Conservation (phyloP, 2,888 invertebrate genomes). For the Epinotia demarniana region DNA sequence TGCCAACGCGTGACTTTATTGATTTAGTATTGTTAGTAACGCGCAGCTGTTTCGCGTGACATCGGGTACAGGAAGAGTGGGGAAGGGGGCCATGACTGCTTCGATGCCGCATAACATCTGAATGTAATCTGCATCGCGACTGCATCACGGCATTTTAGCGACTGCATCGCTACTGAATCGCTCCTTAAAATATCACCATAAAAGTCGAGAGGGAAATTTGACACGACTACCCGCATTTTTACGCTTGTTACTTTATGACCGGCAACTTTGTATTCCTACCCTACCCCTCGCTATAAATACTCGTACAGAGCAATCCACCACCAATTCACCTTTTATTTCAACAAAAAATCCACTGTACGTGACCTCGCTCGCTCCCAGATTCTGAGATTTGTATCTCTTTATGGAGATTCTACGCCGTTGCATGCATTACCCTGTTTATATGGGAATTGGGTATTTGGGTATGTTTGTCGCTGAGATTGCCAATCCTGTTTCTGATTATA, state of each 20-base stretch:
- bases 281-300: conserved; percentile 1
- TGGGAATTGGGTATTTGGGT: conserved; percentile 35
- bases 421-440: conserved; percentile 39
- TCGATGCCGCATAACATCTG: too few species aligned
- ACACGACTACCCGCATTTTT: not conserved
- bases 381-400: conserved; percentile 42
- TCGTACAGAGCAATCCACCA: conserved; percentile 20
- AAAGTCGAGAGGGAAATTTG: not conserved
- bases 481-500: conserved; percentile 17
- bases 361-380: conserved; percentile 12
- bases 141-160: too few species aligned
- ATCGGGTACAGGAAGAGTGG: too few species aligned
- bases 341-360: conserved; percentile 32
- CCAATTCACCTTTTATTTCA: conserved; percentile 34
- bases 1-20: too few species aligned
- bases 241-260: conserved; percentile 1
- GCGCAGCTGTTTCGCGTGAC: too few species aligned
- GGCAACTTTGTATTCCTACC: conserved; percentile 2
- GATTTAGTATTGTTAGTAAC: too few species aligned
- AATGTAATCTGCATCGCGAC: too few species aligned
- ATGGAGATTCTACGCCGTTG: conserved; percentile 30
- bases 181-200: not conserved
- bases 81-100: too few species aligned
- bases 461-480: conserved; percentile 19
- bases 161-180: too few species aligned